Conservation (phyloP, 2,888 invertebrate genomes). For the Carpatolechia fugitivella region DNA sequence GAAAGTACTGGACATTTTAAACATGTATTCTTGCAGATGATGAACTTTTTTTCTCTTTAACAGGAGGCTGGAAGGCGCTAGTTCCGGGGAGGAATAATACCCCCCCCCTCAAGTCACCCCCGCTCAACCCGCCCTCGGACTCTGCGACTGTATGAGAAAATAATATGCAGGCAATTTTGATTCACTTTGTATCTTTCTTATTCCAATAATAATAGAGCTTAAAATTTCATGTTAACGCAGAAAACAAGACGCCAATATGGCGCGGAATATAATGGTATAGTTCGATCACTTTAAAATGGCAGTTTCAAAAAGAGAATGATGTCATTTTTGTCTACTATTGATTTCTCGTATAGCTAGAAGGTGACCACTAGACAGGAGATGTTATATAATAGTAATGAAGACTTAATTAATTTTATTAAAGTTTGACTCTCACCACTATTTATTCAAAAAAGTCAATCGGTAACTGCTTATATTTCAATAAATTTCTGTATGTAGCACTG, state of each 20-base stretch:
- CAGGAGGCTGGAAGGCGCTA: neutral
- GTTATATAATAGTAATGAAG: neutral
- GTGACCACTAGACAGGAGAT: slow-evolving; percentile 6
- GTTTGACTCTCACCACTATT: neutral
- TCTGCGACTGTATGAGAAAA: neutral
- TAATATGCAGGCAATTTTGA: neutral
- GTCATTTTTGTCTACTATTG: neutral
- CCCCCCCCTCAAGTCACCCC: slow-evolving; percentile 3
- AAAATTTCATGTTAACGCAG: no score
- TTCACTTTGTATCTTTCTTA: neutral
- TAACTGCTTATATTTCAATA: neutral
- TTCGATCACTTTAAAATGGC: no score
- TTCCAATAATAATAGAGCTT: no score
- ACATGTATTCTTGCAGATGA: no score
- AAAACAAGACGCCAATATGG: no score
- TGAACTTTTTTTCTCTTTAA: neutral
- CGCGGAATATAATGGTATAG: no score
- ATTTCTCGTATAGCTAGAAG: neutral
- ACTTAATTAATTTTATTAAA: neutral
- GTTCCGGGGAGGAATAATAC: neutral
- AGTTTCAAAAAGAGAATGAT: no score
- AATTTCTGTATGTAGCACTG: no score
- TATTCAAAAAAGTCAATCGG: neutral
- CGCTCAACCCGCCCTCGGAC: neutral
- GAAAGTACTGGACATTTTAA: no score